phyloP scores from a whole-genome alignment of 2,797 vertebrate genomes.

The Carapus acus region DNA sequence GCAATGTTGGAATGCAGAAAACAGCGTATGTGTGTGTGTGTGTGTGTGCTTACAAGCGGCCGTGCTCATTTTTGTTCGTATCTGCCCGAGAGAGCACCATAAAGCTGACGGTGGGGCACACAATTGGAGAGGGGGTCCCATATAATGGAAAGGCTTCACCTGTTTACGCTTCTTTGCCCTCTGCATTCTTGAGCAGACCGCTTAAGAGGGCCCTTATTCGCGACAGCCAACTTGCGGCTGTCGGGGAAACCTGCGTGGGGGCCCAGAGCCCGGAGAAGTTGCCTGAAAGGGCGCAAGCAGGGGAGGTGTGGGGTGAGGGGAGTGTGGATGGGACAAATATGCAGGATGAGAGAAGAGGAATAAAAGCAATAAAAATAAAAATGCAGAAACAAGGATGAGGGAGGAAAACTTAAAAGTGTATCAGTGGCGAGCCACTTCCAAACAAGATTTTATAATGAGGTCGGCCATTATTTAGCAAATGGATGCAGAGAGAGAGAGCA shows the following conservation, averaged over 20 bases:
- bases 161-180: conserved; percentile 86
- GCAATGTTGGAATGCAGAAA: conserved; percentile 44
- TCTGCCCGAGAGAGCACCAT: conserved; percentile 30
- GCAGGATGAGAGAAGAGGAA: conserved; percentile 32
- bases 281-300: conserved; percentile 57
- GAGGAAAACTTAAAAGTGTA: conserved; percentile 66
- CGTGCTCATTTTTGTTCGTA: too few species aligned
- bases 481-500: conserved; percentile 33
- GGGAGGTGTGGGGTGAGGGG: conserved; percentile 35
- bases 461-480: conserved; percentile 57
- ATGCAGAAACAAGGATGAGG: conserved; percentile 52
- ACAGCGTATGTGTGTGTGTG: too few species aligned
- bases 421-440: conserved; percentile 77
- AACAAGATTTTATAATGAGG: conserved; percentile 83
- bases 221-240: conserved; percentile 73
- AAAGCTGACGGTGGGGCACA: conserved; percentile 43
- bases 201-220: conserved; percentile 77
- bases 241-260: conserved; percentile 67
- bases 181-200: conserved; percentile 76
- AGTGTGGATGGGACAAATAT: conserved; percentile 48
- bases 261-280: conserved; percentile 52
- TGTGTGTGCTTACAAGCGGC: too few species aligned
- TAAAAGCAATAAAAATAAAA: conserved; percentile 57
- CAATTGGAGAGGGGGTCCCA: conserved; percentile 46
- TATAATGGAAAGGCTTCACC: conserved; percentile 83